Evolutionary conservation across 1,140 invertebrate species (phyloP), one percentile per base, ranked within the genome.

Genomic region (Calephelis nemesis): DNA sequence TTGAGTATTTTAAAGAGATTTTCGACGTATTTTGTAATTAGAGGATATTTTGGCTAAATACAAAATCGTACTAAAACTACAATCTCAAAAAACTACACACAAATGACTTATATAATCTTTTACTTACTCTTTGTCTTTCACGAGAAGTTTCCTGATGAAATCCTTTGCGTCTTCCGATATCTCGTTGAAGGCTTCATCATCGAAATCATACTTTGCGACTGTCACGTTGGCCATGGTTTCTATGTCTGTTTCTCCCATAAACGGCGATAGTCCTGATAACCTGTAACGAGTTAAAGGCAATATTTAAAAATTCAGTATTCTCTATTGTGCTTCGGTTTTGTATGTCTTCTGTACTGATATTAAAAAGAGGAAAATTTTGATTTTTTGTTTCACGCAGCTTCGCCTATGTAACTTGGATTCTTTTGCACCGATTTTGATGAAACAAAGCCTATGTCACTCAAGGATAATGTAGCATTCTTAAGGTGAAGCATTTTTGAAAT

Each of bases 191-290:
- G 96, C 96, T 87, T 98, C 97, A 85, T 99, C 97, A 75, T 98
- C 97, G 86, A 98, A 99, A 87, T 99, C 98, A 80, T 98, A 99
- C 84, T 98, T 97, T 12, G 97, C 97, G 76, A 98, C 95, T 4
- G 98, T 98, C 1, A 99, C 98, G 86, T 99, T 99, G 1, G 97
- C 97, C 97, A 98, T 98, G 10, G 98, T 99, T 92, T 99, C 97
- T 70, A 97, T 94, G 87, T 99, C 98, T 63, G 96, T 98, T 82
- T 99, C 97, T 8, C 98, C 98, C 97, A 99, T 98, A 92, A 99
- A 99, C 13, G 98, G 98, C 39, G 98, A 99, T 49, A 99, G 92
- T 45, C 98, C 98, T 12, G 98, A 99, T 76, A 99, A 93, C 78
- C 98, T 99, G 79, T 12, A 87, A 88, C 63, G 42, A 68, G 60